Base-by-base conservation (phyloP, 2,797 vertebrate genomes). In the Centroberyx gerrardi region DNA sequence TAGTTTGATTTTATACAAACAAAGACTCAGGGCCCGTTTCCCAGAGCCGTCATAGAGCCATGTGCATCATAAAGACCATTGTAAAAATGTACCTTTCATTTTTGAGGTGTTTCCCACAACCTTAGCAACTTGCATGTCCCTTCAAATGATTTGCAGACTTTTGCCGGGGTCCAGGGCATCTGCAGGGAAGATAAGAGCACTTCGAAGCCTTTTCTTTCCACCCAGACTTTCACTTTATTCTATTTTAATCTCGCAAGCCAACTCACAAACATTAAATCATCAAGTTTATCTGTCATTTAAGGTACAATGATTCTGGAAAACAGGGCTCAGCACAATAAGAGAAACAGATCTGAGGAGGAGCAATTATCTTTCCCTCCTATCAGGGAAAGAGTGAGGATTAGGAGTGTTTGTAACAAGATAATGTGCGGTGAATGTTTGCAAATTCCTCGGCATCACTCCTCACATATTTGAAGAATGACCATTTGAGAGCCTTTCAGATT, bases 1-100 rank as follows among this genome's bases (percentile, higher is more conserved):
- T 76, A 88, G 80, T 88, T 87, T 88, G 81, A 89, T 90, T 88
- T 88, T 87, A 71, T 74, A 85, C 89, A 93, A 93, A 93, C 90
- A 93, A 87, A 92, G 78, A 64, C 81, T 87, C 36, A 6, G 60
- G 66, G 75, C 74, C 14, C 61, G 58, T 70, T 88, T 89, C 76
- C 75, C 79, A 84, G 69, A 82, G 68, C 31, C 56, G 63, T 62
- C 74, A 74, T 62, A 38, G 70, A 77, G 54, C 29, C 12, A 28
- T 22, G 54, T 38, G 66, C 48, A 42, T 74, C 67, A 40, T 36
- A 22, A 84, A 61, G 75, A 76, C 74, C 44, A 27, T 53, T 68
- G 78, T 78, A 70, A 85, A 22, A 83, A 72, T 76, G 69, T 68
- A 73, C 46, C 72, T 86, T 84, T 82, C 76, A 68, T 82, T 82